Evolutionary conservation across 2,113 vertebrate genomes (phyloP), one percentile per base, ranked within the genome.

Genomic region (Isichthys henryi): DNA sequence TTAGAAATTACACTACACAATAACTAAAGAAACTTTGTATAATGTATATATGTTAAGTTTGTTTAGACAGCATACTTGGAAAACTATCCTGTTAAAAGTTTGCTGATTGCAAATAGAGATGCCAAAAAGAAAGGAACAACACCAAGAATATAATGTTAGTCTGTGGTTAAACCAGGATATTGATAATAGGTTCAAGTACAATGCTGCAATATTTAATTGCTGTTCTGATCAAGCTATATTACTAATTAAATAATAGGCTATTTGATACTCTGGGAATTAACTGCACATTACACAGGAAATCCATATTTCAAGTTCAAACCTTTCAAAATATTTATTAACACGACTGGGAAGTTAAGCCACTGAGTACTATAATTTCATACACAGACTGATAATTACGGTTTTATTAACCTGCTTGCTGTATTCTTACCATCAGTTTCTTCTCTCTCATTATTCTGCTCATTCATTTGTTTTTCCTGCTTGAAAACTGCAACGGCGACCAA

Each of bases 401-500:
- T 90, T 43, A 74, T 23, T 6, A 90, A 46, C 80, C 31, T 21
- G 84, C 0, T 23, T 49, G 35, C 45, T 31, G 15, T 13, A 31
- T 83, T 39, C 96, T 96, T 92, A 97, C 97, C 93, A 21, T 92
- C 46, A 31, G 92, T 74, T 53, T 92, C 91, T 74, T 92, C 89
- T 17, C 89, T 90, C 87, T 92, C 92, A 83, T 94, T 93, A 0
- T 83, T 46, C 46, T 92, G 88, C 17, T 93, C 93, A 15, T 88
- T 56, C 43, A 93, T 83, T 87, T 95, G 90, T 48, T 94, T 90
- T 93, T 95, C 95, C 90, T 94, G 85, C 58, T 83, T 95, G 23
- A 94, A 93, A 39, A 96, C 93, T 2, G 96, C 93, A 3, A 97
- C 39, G 0, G 95, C 88, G 0, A 96, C 96, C 45, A 97, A 91